These are phyloP conservation scores for Electrona antarctica DNA, from an alignment of 2,113 vertebrate genomes.

Conservation along the genomic window DNA sequence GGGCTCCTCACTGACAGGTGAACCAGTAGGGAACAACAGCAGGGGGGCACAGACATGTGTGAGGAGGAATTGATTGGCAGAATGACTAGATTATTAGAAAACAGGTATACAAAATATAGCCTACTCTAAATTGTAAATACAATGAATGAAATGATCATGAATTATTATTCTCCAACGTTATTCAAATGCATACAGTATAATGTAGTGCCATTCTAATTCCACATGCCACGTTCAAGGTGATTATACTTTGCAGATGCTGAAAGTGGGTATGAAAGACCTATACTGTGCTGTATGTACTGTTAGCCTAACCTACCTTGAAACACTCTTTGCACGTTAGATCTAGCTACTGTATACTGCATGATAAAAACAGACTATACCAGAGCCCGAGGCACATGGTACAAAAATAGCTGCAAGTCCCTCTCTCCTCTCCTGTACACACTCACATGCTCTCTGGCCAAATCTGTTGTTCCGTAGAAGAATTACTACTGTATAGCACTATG, in stretches of 20 bases:
- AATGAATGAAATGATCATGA: too few species aligned
- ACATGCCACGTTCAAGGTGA: neutral
- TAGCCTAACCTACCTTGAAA: neutral
- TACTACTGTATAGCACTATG: slow-evolving; percentile 41
- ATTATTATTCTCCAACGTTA: too few species aligned
- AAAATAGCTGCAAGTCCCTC: slow-evolving; percentile 64
- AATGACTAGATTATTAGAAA: too few species aligned
- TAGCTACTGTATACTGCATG: slow-evolving; percentile 34
- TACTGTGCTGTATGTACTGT: too few species aligned
- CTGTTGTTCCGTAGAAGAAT: slow-evolving; percentile 51
- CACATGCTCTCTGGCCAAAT: slow-evolving; percentile 69
- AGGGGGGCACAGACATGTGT: too few species aligned
- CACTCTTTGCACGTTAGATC: slow-evolving; percentile 30
- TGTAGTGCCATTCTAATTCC: too few species aligned
- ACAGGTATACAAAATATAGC: too few species aligned
- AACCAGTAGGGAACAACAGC: too few species aligned
- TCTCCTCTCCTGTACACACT: slow-evolving; percentile 59
- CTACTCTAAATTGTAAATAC: too few species aligned
- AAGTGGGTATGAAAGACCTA: slow-evolving; percentile 14
- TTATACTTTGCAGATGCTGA: slow-evolving; percentile 30
- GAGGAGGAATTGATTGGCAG: too few species aligned
- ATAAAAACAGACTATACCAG: slow-evolving; percentile 45
- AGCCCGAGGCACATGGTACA: slow-evolving; percentile 60
- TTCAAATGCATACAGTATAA: too few species aligned
- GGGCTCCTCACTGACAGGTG: too few species aligned